Evolutionary conservation across 2,113 vertebrate genomes (phyloP), one percentile per base, ranked within the genome.

Genomic region (Lycaon pictus): DNA sequence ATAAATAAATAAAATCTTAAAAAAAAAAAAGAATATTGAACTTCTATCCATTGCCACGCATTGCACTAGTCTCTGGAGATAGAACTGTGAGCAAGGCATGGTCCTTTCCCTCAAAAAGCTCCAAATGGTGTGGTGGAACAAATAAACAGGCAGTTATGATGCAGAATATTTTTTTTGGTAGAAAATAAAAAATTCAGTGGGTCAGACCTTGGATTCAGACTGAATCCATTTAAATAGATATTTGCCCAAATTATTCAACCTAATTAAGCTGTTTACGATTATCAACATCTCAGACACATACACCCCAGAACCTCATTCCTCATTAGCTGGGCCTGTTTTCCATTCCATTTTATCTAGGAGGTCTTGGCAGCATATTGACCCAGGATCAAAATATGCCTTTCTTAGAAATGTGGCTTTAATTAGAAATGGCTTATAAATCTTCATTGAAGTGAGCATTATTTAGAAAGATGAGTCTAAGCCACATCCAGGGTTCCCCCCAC

Each of bases 311-410:
- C 58, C 86, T 58, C 32, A 29, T 80, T 48, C 65, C 86, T 97
- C 79, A 43, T 95, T 95, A 96, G 37, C 58, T 29, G 48, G 89
- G 48, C n/a, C 55, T 67, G 7, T 71, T 51, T 82, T 56, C 83
- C n/a, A 60, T 71, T 65, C 22, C 0, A 0, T 82, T 88, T 97
- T 63, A 74, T 88, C 88, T 90, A 72, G 95, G 29, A 72, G 79
- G 55, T 77, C 83, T 93, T 93, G 84, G 92, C 69, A 67, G 69
- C 22, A 53, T 87, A 93, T 32, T 98, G 98, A 97, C 89, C 92
- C 19, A 1, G 35, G 69, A 94, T 96, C 92, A 93, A 96, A 97
- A 80, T 51, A 92, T 2, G 87, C 83, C 48, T 96, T 90, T 93
- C 89, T 96, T 65, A 92, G 87, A 95, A 93, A 96, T 20, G 53